These are phyloP conservation scores for Tragopan temminckii DNA, from an alignment of 2,797 vertebrate genomes.

Conservation along the genomic window DNA sequence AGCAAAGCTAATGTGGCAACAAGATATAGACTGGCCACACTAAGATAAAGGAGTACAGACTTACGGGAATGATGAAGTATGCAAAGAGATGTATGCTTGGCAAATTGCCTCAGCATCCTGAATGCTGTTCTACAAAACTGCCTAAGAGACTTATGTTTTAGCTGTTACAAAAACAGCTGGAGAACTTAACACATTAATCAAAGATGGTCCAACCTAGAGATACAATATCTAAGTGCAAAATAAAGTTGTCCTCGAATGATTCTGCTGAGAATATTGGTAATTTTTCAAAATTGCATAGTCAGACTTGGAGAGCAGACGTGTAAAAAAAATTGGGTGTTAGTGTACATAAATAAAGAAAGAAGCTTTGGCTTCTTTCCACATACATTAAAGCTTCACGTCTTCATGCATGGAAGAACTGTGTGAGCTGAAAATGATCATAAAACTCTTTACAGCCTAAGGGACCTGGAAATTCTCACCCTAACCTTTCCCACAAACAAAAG, in stretches of 20 bases:
- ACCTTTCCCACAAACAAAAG: constrained; percentile 44
- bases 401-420: constrained; percentile 22
- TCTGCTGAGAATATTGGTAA: neutral
- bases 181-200: constrained; percentile 11
- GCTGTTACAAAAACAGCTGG: neutral
- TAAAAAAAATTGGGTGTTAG: neutral
- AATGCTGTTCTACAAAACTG: neutral
- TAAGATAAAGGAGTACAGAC: neutral
- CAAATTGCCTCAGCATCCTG: neutral
- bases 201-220: neutral
- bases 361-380: constrained; percentile 47
- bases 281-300: neutral
- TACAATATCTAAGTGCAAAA: neutral
- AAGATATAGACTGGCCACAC: neutral
- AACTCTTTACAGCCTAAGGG: constrained; percentile 50
- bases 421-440: constrained; percentile 50
- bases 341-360: constrained; percentile 24
- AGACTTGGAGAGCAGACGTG: neutral
- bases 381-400: neutral
- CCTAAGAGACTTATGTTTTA: neutral
- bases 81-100: neutral
- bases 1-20: neutral
- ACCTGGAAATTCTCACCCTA: constrained; percentile 46
- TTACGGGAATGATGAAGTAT: neutral
- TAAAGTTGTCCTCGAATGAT: neutral